Evolutionary conservation across 2,797 vertebrate genomes (phyloP).

Genomic region (Artibeus lituratus): DNA sequence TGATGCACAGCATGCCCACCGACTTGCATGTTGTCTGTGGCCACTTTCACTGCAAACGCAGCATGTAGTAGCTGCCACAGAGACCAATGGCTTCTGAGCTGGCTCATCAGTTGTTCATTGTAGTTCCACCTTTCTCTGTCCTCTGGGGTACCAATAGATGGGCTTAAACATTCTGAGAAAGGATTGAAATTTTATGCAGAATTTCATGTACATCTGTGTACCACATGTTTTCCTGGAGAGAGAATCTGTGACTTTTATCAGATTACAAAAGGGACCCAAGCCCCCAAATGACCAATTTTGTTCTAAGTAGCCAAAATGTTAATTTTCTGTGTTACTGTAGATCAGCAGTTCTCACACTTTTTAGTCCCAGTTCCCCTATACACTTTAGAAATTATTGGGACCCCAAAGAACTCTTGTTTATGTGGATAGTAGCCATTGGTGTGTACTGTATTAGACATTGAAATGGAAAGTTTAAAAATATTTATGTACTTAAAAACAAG

Average conservation of each 20-base stretch:
- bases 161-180: neutral
- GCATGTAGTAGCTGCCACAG: neutral
- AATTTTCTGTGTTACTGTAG: neutral
- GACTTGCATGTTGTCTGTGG: neutral
- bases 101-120: neutral
- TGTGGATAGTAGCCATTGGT: neutral
- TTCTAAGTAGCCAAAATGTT: neutral
- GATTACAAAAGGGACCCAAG: neutral
- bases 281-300: neutral
- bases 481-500: neutral
- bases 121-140: neutral
- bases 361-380: neutral
- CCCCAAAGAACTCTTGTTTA: neutral
- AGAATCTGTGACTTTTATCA: neutral
- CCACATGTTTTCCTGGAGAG: neutral
- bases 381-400: neutral
- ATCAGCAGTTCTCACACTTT: neutral
- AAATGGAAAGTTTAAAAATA: neutral
- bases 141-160: neutral
- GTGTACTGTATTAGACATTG: neutral
- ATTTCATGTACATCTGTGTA: neutral
- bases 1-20: neutral
- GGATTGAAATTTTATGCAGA: neutral
- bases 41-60: neutral
- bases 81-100: neutral